These are phyloP conservation scores for Blennius ocellaris DNA, from an alignment of 2,113 vertebrate genomes.

Conservation along the genomic window DNA sequence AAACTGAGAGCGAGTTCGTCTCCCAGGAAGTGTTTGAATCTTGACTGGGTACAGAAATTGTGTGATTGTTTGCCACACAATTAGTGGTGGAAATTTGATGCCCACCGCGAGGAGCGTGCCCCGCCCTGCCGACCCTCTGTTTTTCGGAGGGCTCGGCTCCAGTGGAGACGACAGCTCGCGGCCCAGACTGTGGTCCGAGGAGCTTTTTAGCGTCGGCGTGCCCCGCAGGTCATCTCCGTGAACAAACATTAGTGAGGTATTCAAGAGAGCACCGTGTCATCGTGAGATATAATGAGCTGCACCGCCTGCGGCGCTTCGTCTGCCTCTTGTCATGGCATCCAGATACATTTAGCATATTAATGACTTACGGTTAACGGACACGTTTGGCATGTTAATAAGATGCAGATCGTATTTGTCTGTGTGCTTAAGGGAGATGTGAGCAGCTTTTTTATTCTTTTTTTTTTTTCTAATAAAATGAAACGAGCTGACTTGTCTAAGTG, in stretches of 20 bases:
- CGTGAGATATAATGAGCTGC: slow-evolving; percentile 58
- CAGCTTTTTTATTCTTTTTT: background rate
- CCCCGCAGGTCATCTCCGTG: slow-evolving; percentile 62
- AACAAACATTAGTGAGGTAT: slow-evolving; percentile 60
- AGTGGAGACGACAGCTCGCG: background rate
- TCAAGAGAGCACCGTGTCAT: slow-evolving; percentile 43
- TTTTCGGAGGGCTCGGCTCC: background rate
- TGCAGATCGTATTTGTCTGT: slow-evolving; percentile 36
- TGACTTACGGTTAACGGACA: slow-evolving; percentile 42
- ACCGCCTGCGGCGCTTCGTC: slow-evolving; percentile 49
- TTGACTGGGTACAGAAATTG: background rate
- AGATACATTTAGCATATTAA: slow-evolving; percentile 60
- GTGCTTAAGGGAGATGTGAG: background rate
- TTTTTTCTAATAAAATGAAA: too few species aligned
- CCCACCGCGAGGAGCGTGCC: background rate
- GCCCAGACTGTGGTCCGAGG: background rate
- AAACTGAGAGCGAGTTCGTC: too few species aligned
- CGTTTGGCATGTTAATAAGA: slow-evolving; percentile 58
- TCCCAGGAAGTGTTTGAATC: background rate
- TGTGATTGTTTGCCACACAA: background rate
- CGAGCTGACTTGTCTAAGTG: too few species aligned
- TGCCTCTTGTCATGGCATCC: slow-evolving; percentile 37
- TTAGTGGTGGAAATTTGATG: background rate
- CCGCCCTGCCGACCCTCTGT: background rate
- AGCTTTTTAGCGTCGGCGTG: slow-evolving; percentile 6